Conservation (phyloP, 30 jellyfish, hydroid and myxozoan species). For the Catostylus mosaicus region DNA sequence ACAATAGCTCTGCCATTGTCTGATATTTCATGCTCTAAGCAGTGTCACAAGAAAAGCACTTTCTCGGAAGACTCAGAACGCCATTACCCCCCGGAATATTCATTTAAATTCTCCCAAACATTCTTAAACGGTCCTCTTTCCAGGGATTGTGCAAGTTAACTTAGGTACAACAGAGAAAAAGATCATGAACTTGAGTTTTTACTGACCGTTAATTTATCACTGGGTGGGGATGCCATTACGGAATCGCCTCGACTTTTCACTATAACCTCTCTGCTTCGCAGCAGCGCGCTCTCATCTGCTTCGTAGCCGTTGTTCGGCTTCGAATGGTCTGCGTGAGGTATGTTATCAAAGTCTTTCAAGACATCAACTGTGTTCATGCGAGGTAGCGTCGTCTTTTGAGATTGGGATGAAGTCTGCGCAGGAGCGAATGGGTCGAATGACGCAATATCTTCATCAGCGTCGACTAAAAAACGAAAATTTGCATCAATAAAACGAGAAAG, state of each 20-base stretch:
- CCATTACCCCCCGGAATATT: too few species aligned
- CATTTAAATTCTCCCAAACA: too few species aligned
- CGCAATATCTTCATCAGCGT: slow-evolving; percentile 90
- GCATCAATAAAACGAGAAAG: not conserved
- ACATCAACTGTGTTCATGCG: slow-evolving; percentile 52
- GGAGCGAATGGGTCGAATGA: slow-evolving; percentile 94
- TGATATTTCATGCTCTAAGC: too few species aligned
- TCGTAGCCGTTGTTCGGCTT: slow-evolving; percentile 1
- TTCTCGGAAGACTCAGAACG: too few species aligned
- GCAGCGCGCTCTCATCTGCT: slow-evolving; percentile 4
- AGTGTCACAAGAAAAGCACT: too few species aligned
- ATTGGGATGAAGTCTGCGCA: slow-evolving; percentile 9
- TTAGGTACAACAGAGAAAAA: too few species aligned
- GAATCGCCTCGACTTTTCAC: slow-evolving; percentile 50
- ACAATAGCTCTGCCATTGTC: too few species aligned
- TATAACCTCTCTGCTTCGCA: slow-evolving; percentile 32
- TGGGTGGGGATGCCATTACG: slow-evolving; percentile 16
- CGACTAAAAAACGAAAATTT: slow-evolving; percentile 48
- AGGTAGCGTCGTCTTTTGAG: not conserved
- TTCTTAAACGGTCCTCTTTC: too few species aligned
- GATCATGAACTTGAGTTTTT: too few species aligned
- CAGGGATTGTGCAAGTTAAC: too few species aligned
- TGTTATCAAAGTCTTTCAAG: slow-evolving; percentile 23
- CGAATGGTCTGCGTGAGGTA: slow-evolving; percentile 4
- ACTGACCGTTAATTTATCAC: not conserved